phyloP scores from a whole-genome alignment of 2,797 vertebrate species.

The Myotis vivesi region DNA sequence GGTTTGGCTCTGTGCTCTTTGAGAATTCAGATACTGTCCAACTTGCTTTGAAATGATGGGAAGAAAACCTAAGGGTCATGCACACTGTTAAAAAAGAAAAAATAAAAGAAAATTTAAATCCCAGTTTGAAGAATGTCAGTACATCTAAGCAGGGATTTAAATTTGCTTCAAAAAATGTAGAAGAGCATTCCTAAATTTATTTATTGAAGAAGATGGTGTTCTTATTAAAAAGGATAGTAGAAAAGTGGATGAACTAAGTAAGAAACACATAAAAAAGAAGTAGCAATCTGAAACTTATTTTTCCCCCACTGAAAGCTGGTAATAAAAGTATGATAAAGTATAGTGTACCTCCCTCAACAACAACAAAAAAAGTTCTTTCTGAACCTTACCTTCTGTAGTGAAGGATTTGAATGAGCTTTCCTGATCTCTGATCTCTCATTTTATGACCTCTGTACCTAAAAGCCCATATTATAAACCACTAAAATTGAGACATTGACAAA shows the following conservation, averaged over 20 bases:
- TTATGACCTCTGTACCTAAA: not conserved
- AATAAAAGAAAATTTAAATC: slow-evolving; percentile 32
- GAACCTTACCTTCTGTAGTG: not conserved
- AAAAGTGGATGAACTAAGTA: slow-evolving; percentile 4
- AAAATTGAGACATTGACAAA: not conserved
- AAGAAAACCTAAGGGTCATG: slow-evolving; percentile 82
- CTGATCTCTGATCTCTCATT: not conserved
- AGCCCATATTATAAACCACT: not conserved
- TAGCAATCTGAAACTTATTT: not conserved
- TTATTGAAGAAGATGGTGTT: slow-evolving; percentile 79
- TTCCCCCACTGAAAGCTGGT: not conserved
- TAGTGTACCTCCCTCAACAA: not conserved
- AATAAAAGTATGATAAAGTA: slow-evolving; percentile 32
- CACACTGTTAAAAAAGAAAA: slow-evolving; percentile 71
- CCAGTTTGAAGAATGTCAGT: not conserved
- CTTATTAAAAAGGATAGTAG: slow-evolving; percentile 66
- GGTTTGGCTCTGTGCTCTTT: slow-evolving; percentile 94
- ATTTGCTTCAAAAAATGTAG: slow-evolving; percentile 16
- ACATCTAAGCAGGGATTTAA: slow-evolving; percentile 53
- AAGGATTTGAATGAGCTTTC: not conserved
- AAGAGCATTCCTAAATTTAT: slow-evolving; percentile 38
- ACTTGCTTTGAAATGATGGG: slow-evolving; percentile 83
- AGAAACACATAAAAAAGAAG: slow-evolving; percentile 66
- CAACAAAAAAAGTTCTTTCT: not conserved
- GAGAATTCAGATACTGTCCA: slow-evolving; percentile 84